These are phyloP conservation scores for Lithophane leautieri DNA, from an alignment of 2,888 invertebrate genomes.

Conservation along the genomic window DNA sequence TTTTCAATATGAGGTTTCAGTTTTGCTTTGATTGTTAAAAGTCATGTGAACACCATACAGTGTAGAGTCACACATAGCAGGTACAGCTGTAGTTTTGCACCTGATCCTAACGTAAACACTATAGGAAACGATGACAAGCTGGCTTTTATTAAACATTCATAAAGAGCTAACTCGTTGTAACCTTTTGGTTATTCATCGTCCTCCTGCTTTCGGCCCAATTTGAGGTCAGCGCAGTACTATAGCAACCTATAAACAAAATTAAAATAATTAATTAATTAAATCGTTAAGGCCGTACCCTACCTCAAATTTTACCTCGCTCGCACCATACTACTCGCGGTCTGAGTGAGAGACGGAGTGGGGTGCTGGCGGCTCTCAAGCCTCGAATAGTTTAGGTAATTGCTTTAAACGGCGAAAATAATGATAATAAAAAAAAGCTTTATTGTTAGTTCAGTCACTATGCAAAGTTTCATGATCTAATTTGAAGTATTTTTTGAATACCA, in stretches of 20 bases:
- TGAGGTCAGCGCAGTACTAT: not conserved
- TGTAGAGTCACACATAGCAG: constrained; percentile 9
- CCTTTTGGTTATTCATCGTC: not conserved
- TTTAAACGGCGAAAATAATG: too few species aligned
- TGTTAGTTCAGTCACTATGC: too few species aligned
- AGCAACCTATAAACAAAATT: not conserved
- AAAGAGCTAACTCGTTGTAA: not conserved
- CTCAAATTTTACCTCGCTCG: too few species aligned
- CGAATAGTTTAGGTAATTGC: too few species aligned
- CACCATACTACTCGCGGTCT: too few species aligned
- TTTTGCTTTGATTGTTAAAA: constrained; percentile 6
- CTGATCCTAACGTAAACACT: constrained; percentile 16
- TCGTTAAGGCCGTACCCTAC: too few species aligned
- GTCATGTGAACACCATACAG: constrained; percentile 15
- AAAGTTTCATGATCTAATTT: too few species aligned
- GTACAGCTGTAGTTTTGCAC: constrained; percentile 5
- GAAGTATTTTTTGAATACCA: too few species aligned
- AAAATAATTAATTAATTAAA: too few species aligned
- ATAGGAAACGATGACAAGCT: not conserved
- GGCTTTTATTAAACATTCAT: constrained; percentile 15
- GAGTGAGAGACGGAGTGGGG: too few species aligned
- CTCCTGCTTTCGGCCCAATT: not conserved
- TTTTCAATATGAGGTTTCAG: not conserved
- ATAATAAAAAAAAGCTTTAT: too few species aligned
- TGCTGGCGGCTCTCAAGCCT: too few species aligned